Evolutionary conservation across 2,113 vertebrate genomes (phyloP), one percentile per base, ranked within the genome.

Genomic region (Urocynchramus pylzowi): DNA sequence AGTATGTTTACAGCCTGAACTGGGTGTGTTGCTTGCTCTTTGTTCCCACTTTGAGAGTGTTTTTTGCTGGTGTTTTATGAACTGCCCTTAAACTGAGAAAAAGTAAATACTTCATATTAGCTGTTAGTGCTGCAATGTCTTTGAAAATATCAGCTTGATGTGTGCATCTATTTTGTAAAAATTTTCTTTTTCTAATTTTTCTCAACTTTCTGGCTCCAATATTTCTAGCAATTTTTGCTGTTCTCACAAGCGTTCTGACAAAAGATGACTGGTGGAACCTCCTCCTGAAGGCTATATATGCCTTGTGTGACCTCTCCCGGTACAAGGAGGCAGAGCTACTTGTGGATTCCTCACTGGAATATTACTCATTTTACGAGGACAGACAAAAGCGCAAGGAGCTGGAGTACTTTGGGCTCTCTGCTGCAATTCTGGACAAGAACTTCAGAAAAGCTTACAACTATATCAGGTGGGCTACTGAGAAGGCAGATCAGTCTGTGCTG

Each of bases 191-290:
- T 90, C 78, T 63, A 6, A 41, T 16, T 85, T 44, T 44, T 80
- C 31, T 73, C 69, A 47, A 59, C 31, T 71, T 88, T 69, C 27
- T 89, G 67, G n/a, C 50, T 74, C 44, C 54, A 64, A n/a, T 95
- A 53, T 92, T 77, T 80, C 93, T 84, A 98, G 98, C 98, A 16
- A 98, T 98, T 95, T 98, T 98, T 96, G 97, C 98, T 74, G 98
- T 98, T 49, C 98, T 98, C 50, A 99, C 99, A 6, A 99, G 98
- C 4, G 99, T 99, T 28, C 95, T 99, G 94, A 98, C 99, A 16
- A 99, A 98, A 92, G 99, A 99, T 31, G 99, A 99, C 97, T 99
- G 99, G 99, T 99, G 99, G 99, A 98, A 98, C 96, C 98, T 99
- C 83, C 97, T 99, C 39, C 93, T 99, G 89, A 99, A 98, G 97